Conservation (phyloP, 2,888 invertebrate genomes). For the Apantesis nais region DNA sequence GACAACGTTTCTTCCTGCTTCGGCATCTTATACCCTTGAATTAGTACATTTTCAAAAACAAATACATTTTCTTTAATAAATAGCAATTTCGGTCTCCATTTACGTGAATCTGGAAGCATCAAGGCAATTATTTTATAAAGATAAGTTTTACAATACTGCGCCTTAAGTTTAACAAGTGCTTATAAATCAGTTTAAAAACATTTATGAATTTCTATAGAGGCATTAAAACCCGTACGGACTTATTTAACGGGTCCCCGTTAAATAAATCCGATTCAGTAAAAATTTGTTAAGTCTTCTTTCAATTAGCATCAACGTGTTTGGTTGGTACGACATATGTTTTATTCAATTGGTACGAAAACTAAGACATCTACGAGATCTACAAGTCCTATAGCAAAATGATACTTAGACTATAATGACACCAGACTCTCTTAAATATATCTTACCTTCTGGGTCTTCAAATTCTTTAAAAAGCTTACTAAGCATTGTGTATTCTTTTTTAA, state of each 20-base stretch:
- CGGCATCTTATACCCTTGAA: slow-evolving; percentile 68
- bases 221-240: background rate
- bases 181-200: background rate
- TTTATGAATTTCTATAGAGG: background rate
- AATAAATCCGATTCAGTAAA: no score
- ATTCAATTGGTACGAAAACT: background rate
- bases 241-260: no score
- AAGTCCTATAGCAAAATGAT: background rate
- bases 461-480: slow-evolving; percentile 64
- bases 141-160: background rate
- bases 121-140: background rate
- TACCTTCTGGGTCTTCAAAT: slow-evolving; percentile 64
- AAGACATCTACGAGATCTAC: background rate
- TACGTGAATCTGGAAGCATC: slow-evolving; percentile 50
- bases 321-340: background rate
- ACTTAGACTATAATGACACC: no score
- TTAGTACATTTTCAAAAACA: slow-evolving; percentile 74
- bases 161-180: no score
- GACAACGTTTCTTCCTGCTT: slow-evolving; percentile 58
- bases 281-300: no score
- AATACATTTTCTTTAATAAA: slow-evolving; percentile 66
- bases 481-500: slow-evolving; percentile 71
- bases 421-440: slow-evolving; percentile 21
- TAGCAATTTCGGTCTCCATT: slow-evolving; percentile 69
- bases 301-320: no score